A percentile compares a stretch with the other conserved stretches of the same genome.
Evolutionary conservation across 2,797 vertebrate genomes (phyloP).

Genomic region (Scyliorhinus canicula): DNA sequence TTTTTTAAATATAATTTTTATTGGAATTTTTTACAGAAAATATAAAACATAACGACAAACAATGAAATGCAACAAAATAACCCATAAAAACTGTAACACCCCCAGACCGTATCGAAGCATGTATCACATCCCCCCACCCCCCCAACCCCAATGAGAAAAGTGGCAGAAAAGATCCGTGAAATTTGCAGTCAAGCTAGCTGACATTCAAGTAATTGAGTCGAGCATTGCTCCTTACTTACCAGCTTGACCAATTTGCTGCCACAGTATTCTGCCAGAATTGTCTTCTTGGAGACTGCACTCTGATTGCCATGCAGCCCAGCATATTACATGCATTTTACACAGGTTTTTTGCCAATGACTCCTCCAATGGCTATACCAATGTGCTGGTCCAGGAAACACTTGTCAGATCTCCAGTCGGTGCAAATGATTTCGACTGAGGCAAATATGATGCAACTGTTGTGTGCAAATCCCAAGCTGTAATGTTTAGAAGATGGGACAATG

Average conservation of each 20-base stretch:
- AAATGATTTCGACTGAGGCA: not conserved
- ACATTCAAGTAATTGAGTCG: not conserved
- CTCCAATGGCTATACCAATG: not conserved
- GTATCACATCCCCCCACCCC: too few species aligned
- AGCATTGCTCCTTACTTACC: not conserved
- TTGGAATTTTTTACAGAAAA: too few species aligned
- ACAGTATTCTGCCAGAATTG: not conserved
- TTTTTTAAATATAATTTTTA: too few species aligned
- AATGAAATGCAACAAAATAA: too few species aligned
- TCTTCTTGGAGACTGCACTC: not conserved
- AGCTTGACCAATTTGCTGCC: not conserved
- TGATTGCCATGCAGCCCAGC: not conserved
- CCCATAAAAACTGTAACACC: too few species aligned
- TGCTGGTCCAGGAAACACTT: not conserved
- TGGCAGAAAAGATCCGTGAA: not conserved
- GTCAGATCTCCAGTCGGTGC: too few species aligned
- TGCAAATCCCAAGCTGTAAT: not conserved
- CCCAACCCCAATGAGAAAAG: too few species aligned
- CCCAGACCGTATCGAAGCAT: too few species aligned
- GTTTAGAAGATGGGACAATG: not conserved
- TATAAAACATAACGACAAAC: too few species aligned
- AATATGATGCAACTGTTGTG: not conserved
- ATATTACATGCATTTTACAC: not conserved
- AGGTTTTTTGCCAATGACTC: not conserved
- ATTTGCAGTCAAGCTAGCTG: not conserved